These are phyloP conservation scores for Apis laboriosa DNA, from an alignment of 1,140 invertebrate genomes.

Conservation along the genomic window DNA sequence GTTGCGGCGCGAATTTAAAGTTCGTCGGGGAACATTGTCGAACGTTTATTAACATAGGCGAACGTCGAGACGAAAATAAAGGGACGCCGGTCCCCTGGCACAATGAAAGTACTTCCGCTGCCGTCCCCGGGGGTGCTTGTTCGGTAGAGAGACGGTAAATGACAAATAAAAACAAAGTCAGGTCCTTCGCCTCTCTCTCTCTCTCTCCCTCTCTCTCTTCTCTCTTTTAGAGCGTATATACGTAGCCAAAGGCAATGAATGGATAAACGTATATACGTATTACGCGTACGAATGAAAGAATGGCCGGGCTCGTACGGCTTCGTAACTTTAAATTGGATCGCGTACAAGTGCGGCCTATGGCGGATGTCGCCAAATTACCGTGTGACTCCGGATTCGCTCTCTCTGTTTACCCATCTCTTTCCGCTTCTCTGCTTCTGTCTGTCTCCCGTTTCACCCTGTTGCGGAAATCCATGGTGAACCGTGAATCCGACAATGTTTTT, in stretches of 20 bases:
- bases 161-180: constrained; percentile 73
- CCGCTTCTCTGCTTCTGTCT: constrained; percentile 10
- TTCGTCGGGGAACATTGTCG: constrained; percentile 28
- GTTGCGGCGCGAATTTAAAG: constrained; percentile 22
- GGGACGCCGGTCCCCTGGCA: constrained; percentile 66
- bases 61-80: constrained; percentile 67
- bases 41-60: constrained; percentile 53
- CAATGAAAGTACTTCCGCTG: constrained; percentile 71
- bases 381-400: constrained; percentile 77
- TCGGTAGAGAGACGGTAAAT: constrained; percentile 66
- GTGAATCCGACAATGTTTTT: background rate
- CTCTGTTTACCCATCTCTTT: constrained; percentile 42
- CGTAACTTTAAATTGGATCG: constrained; percentile 79
- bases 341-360: constrained; percentile 77
- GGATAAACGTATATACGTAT: constrained; percentile 57
- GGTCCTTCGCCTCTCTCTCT: constrained; percentile 50
- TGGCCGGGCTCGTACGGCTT: constrained; percentile 69
- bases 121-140: constrained; percentile 54
- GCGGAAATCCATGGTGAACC: constrained; percentile 49
- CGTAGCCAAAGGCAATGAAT: constrained; percentile 63
- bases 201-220: background rate
- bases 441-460: background rate
- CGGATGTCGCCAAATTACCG: constrained; percentile 80
- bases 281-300: constrained; percentile 72
- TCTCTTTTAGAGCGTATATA: background rate